Evolutionary conservation across 2,113 vertebrate species (phyloP), one percentile per base, ranked within the genome.

Genomic region (Salvator merianae): DNA sequence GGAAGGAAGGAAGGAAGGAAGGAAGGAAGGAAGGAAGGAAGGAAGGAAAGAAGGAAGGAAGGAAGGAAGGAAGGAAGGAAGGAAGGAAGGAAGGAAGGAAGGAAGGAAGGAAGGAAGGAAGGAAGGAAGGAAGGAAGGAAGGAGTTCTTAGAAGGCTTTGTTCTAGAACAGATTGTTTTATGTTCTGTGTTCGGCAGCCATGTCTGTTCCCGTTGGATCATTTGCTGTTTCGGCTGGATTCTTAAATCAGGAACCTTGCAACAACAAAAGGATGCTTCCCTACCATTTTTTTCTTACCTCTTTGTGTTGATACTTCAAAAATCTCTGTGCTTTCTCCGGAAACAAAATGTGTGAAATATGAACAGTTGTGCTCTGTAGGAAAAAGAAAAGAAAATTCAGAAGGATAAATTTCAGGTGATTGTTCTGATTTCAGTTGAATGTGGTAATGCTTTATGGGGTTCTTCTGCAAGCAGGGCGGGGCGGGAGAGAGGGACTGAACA

Each of bases 271-370:
- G 32, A 2, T 40, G 73, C 84, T 2, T 6, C 47, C 73, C 40
- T 55, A 22, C 22, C 12, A 47, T 0, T 0, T 63, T 76, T n/a
- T 83, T 79, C 96, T 86, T 95, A 99, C 98, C 98, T 97, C 97
- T 99, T 91, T 99, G 98, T 36, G 98, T 99, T 90, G 97, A 98
- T 66, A 98, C 96, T 92, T 99, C 95, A 86, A 99, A 98, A 93
- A 98, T 97, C 89, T 98, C 97, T 0, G 97, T 93, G 71, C 96
- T 97, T 90, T 97, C 92, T 22, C 98, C 98, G 0, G 98, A 97
- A 59, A 97, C 98, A 93, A 99, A 99, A 91, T 99, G 98, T 82
- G 97, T 96, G 95, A 99, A 99, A 94, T 99, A 99, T 18, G 98
- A 97, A 90, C 98, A 99, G 95, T 97, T 98, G 89, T 95, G 94